Evolutionary conservation across 2,888 invertebrate species (phyloP).

Genomic region (Hirtodrosophila histrioides): DNA sequence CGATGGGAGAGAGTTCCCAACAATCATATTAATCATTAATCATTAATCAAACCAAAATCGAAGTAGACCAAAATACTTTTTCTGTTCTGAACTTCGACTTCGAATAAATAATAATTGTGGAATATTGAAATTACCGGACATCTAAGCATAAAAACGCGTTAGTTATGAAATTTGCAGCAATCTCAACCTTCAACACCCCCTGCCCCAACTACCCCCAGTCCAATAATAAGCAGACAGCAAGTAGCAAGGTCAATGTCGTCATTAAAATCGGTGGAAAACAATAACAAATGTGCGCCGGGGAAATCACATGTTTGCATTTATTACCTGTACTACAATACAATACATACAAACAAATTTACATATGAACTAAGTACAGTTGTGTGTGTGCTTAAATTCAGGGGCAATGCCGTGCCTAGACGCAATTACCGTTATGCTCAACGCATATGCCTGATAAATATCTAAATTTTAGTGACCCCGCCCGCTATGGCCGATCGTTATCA

Average conservation of each 20-base stretch:
- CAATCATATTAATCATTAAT: no score
- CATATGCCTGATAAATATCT: conserved; percentile 72
- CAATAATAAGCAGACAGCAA: conserved; percentile 34
- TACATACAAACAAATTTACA: conserved; percentile 1
- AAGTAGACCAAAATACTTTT: no score
- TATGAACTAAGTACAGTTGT: conserved; percentile 26
- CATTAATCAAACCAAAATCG: no score
- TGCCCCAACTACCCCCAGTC: background rate
- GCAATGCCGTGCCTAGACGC: conserved; percentile 76
- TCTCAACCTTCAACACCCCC: background rate
- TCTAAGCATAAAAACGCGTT: no score
- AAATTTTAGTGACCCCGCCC: conserved; percentile 50
- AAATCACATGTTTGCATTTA: conserved; percentile 23
- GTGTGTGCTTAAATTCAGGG: conserved; percentile 38
- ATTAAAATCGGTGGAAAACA: conserved; percentile 39
- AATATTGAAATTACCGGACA: no score
- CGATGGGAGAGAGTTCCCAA: no score
- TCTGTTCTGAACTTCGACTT: no score
- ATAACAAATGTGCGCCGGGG: conserved; percentile 19
- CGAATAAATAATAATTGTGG: no score
- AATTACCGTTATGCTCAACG: conserved; percentile 73
- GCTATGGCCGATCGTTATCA: conserved; percentile 53
- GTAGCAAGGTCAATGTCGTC: conserved; percentile 61
- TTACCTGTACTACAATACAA: conserved; percentile 11
- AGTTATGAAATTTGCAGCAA: background rate